Evolutionary conservation across 2,113 vertebrate species (phyloP).

Genomic region (Neoarius graeffei): DNA sequence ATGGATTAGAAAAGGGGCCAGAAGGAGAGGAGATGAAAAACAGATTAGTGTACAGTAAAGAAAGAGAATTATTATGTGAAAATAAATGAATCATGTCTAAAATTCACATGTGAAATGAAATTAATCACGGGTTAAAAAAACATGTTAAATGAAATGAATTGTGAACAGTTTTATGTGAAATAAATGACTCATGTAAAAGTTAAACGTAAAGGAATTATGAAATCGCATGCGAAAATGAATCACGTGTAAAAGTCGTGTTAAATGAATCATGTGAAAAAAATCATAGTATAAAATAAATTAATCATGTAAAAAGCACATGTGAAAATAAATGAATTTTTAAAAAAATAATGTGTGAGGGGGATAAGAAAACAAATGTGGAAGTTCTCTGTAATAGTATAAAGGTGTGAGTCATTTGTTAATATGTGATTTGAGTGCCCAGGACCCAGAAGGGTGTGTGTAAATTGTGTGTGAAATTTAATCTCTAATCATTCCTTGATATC

Average conservation of each 20-base stretch:
- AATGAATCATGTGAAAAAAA: background rate
- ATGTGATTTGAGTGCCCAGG: background rate
- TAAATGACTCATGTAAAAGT: too few species aligned
- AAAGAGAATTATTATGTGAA: background rate
- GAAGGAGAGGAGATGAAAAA: background rate
- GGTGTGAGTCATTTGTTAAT: background rate
- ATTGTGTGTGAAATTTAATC: background rate
- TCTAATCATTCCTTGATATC: background rate
- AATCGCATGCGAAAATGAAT: background rate
- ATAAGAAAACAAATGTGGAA: background rate
- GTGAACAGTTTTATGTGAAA: background rate
- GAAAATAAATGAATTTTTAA: background rate
- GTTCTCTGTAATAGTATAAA: background rate
- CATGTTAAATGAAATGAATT: background rate
- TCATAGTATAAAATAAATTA: too few species aligned
- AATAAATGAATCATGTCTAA: too few species aligned
- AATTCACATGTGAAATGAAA: too few species aligned
- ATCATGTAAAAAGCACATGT: background rate
- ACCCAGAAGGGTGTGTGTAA: background rate
- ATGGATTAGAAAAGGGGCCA: background rate
- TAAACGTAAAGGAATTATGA: background rate
- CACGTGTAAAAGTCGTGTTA: background rate
- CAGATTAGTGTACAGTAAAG: background rate
- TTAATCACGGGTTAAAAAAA: too few species aligned
- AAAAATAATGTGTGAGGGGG: too few species aligned